Base-by-base conservation (phyloP, 2,797 vertebrate species). In the Morus bassanus region DNA sequence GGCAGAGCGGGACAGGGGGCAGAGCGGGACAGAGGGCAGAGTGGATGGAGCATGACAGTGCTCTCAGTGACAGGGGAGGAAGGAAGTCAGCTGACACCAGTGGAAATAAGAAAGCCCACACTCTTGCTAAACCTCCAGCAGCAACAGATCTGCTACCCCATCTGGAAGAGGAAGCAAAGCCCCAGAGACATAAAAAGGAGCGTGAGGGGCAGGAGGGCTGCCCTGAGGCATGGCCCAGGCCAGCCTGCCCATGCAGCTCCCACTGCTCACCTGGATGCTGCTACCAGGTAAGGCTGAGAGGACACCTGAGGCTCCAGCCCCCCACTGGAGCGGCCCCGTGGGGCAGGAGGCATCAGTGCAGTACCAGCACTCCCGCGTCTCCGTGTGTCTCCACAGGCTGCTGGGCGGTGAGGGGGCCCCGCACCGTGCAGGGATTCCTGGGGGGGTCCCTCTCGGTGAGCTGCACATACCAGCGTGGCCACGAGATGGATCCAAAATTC, bases 141-240 rank as follows among this genome's bases (percentile, higher is more conserved):
- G 24, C 11, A 39, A 31, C 0, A 0, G 28, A 3, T 8, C 13
- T 13, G 11, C 6, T 18, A 11, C 0, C 8, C 5, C 6, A 5
- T 17, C 27, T 27, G 59, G 43, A 87, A 78, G 48, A 64, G 67
- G 67, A 89, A 95, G 45, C 2, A 1, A 51, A 83, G 31, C 7
- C 24, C 16, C 59, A 60, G 24, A 60, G 59, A 37, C 17, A 21
- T 6, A 31, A 14, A 1, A 14, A 31, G 24, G 25, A 77, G 24
- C 0, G 8, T 9, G 13, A 35, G 7, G 17, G 37, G 24, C 28
- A 30, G n/a, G 7, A 60, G 45, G 6, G 11, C 27, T 19, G 11
- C 4, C 14, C 3, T 0, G 1, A 9, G 0, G 0, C 0, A 1
- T 2, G 3, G 11, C 3, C 12, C n/a, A 8, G 5, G 18, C 28